phyloP scores from a whole-genome alignment of 2,113 vertebrate species.

The Rattus rattus region DNA sequence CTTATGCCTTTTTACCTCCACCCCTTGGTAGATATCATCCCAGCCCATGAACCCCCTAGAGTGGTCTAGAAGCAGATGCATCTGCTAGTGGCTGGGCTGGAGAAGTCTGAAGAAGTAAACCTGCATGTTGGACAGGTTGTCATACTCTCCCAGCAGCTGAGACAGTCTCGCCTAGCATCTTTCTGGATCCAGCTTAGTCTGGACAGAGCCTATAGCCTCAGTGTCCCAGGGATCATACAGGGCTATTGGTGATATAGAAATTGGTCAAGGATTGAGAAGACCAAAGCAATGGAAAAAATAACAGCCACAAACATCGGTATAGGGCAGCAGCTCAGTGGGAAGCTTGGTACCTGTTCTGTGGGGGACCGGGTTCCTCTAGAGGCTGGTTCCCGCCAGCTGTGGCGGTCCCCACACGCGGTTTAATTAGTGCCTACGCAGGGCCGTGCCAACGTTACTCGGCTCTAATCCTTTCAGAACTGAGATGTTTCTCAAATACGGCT shows the following conservation, averaged over 20 bases:
- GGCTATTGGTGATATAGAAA: background rate
- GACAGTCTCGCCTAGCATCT: background rate
- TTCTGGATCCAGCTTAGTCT: background rate
- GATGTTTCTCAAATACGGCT: conserved; percentile 63
- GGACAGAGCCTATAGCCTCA: background rate
- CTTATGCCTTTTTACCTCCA: accelerated
- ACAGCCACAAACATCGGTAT: background rate
- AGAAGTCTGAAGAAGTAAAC: background rate
- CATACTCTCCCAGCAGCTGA: background rate
- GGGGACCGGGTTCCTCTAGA: background rate
- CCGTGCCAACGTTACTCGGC: conserved; percentile 19
- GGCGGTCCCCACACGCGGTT: conserved; percentile 3
- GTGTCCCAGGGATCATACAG: background rate
- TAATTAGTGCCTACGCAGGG: conserved; percentile 68
- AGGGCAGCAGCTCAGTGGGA: background rate
- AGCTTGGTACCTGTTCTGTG: accelerated
- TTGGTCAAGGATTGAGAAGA: background rate
- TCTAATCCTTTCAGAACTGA: conserved; percentile 81
- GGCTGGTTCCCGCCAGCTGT: conserved; percentile 55
- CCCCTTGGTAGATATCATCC: accelerated
- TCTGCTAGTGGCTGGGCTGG: conserved; percentile 40
- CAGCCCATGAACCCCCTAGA: accelerated
- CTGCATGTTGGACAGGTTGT: background rate
- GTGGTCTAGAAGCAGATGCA: background rate
- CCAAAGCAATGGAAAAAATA: background rate